phyloP scores from a whole-genome alignment of 2,113 vertebrate genomes.

The Colius striatus region DNA sequence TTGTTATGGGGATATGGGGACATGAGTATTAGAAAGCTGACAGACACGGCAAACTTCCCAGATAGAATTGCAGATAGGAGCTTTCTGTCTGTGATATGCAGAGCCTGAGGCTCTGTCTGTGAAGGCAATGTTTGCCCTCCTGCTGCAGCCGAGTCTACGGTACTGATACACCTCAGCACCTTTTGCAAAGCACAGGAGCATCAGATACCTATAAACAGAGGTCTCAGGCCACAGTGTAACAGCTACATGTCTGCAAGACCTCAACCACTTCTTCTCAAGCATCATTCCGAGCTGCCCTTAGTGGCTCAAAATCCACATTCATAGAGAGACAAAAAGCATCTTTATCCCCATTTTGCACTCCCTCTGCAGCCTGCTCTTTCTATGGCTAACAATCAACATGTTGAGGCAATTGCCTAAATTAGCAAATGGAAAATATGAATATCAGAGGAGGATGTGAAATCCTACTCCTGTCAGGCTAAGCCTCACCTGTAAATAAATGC shows the following conservation, averaged over 20 bases:
- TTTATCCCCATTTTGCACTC: not conserved
- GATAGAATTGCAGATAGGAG: rapidly evolving
- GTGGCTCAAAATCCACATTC: not conserved
- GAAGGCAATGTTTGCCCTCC: rapidly evolving
- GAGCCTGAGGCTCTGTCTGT: rapidly evolving
- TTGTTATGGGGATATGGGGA: not conserved
- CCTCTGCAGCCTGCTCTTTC: not conserved
- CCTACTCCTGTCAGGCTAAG: not conserved
- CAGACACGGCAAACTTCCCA: not conserved
- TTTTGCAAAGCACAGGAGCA: rapidly evolving
- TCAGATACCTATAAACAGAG: rapidly evolving
- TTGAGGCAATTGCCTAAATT: not conserved
- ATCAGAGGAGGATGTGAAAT: not conserved
- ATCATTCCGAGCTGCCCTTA: not conserved
- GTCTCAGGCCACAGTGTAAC: no score
- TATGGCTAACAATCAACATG: not conserved
- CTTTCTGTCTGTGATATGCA: rapidly evolving
- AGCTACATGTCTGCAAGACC: rapidly evolving
- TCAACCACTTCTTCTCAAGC: not conserved
- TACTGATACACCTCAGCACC: rapidly evolving
- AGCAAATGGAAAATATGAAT: not conserved
- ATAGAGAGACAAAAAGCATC: not conserved
- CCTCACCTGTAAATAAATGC: not conserved
- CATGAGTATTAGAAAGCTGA: not conserved
- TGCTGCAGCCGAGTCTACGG: rapidly evolving